A percentile compares a stretch with the other conserved stretches of the same genome.
Evolutionary conservation across 2,797 vertebrate species (phyloP).

Genomic region (Peromyscus eremicus): DNA sequence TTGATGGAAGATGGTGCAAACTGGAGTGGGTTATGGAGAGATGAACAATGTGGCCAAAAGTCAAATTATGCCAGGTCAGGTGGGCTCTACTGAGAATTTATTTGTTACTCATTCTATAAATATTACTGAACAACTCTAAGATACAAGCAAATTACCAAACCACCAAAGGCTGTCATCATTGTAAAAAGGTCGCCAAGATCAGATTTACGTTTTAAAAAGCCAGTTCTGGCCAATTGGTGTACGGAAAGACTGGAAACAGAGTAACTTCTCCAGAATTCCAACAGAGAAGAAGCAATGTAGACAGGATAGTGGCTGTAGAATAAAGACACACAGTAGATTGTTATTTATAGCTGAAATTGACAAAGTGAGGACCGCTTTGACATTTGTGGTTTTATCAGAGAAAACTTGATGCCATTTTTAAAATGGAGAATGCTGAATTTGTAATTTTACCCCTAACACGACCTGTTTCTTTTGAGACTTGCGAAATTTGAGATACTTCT

Average conservation of each 20-base stretch:
- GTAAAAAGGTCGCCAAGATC: neutral
- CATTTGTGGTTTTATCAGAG: neutral
- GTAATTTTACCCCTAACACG: slow-evolving; percentile 3
- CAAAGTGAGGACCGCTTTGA: neutral
- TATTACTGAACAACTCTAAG: neutral
- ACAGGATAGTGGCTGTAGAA: neutral
- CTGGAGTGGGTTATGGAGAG: neutral
- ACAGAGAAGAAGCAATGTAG: neutral
- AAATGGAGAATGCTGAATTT: neutral
- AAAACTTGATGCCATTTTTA: neutral
- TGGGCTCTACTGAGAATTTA: neutral
- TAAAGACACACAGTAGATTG: neutral
- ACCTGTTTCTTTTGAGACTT: neutral
- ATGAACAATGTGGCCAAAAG: neutral
- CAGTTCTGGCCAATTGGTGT: neutral
- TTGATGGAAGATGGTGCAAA: neutral
- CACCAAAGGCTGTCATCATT: neutral
- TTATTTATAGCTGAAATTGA: neutral
- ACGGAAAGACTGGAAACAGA: neutral
- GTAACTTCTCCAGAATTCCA: neutral
- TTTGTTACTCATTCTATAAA: neutral
- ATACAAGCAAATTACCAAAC: neutral
- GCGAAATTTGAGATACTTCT: slow-evolving; percentile 56
- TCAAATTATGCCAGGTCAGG: neutral
- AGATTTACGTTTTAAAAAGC: neutral